Conservation (phyloP, 2,797 vertebrate genomes). For the Muraenolepis orangiensis region DNA sequence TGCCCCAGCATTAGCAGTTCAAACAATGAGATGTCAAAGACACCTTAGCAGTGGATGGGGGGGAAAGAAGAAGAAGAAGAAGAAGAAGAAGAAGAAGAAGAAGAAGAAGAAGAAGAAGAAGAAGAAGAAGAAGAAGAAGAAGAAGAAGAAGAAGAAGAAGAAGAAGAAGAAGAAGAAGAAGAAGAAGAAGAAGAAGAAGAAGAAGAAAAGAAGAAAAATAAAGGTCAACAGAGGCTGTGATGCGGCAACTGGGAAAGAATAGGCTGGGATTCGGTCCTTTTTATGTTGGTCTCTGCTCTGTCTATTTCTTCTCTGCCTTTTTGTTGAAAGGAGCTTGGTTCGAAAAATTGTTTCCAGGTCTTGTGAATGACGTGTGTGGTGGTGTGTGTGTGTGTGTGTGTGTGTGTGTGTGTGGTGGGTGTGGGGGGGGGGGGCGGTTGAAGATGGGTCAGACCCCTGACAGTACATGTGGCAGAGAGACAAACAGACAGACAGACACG, state of each 20-base stretch:
- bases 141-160: slow-evolving; percentile 32
- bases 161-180: background rate
- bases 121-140: slow-evolving; percentile 27
- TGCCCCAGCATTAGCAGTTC: slow-evolving; percentile 48
- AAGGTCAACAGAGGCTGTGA: slow-evolving; percentile 47
- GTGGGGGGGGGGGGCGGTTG: slow-evolving; percentile 60
- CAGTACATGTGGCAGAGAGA: slow-evolving; percentile 61
- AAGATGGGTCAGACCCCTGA: slow-evolving; percentile 62
- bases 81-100: slow-evolving; percentile 37
- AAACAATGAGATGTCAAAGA: slow-evolving; percentile 60
- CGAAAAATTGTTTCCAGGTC: slow-evolving; percentile 76
- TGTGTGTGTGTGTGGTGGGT: slow-evolving; percentile 63
- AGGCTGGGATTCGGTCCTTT: slow-evolving; percentile 44
- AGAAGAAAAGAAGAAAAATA: background rate
- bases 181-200: background rate
- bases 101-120: background rate
- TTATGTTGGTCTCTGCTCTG: slow-evolving; percentile 21
- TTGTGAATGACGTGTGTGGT: slow-evolving; percentile 56
- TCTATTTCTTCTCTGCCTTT: slow-evolving; percentile 23
- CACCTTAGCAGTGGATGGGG: slow-evolving; percentile 18
- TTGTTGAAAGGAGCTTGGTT: slow-evolving; percentile 61
- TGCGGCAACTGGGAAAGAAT: slow-evolving; percentile 49
- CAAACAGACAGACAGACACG: too few species aligned
- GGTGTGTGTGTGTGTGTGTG: too few species aligned
- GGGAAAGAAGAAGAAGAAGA: slow-evolving; percentile 18